phyloP scores from a whole-genome alignment of 2,888 invertebrate genomes.

The Cremastinae sp. region DNA sequence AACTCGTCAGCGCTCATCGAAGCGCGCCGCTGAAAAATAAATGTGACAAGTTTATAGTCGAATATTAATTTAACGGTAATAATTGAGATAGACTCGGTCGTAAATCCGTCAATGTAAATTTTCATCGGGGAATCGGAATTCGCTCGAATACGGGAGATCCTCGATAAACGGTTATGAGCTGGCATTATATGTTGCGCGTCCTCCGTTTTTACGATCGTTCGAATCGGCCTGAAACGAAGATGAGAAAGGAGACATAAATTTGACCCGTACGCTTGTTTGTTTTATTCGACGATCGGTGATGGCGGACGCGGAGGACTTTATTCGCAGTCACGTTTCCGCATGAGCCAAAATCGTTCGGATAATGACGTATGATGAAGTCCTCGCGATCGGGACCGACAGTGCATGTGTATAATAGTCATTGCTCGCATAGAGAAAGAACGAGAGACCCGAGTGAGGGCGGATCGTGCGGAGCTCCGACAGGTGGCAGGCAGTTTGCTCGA shows the following conservation, averaged over 20 bases:
- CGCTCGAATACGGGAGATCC: background rate
- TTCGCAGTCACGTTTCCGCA: conserved; percentile 20
- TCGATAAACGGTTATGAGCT: conserved; percentile 20
- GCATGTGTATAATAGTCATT: conserved; percentile 51
- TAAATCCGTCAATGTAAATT: conserved; percentile 16
- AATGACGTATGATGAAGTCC: conserved; percentile 41
- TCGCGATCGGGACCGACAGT: conserved; percentile 46
- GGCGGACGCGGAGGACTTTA: background rate
- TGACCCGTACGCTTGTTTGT: conserved; percentile 46
- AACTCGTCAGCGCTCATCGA: background rate
- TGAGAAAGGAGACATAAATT: conserved; percentile 40
- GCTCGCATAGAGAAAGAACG: conserved; percentile 33
- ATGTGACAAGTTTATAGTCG: conserved; percentile 13
- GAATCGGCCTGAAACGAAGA: conserved; percentile 24
- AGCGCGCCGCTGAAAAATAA: background rate
- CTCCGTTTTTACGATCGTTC: conserved; percentile 51
- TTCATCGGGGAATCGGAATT: conserved; percentile 33
- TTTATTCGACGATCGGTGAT: conserved; percentile 41
- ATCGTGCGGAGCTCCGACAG: conserved; percentile 77
- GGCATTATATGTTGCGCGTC: conserved; percentile 17
- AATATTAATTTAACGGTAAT: conserved; percentile 29
- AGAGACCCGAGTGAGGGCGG: conserved; percentile 37
- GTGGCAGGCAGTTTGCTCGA: conserved; percentile 80
- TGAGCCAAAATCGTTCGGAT: conserved; percentile 12
- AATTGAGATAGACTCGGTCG: conserved; percentile 13